phyloP scores from a whole-genome alignment of 2,888 invertebrate species.

The Tenthredo amoena region DNA sequence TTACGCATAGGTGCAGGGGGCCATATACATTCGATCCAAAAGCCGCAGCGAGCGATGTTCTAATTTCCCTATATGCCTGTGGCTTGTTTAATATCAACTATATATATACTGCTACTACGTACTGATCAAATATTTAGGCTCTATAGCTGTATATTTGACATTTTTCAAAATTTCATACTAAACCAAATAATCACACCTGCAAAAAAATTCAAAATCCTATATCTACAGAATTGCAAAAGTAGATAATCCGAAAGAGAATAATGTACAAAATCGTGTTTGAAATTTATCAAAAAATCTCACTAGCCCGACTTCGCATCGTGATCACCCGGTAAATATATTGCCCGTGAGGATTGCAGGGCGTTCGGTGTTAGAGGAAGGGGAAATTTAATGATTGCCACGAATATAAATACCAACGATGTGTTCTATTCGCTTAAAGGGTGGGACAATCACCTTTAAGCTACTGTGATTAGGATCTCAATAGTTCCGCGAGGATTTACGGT shows the following conservation, averaged over 20 bases:
- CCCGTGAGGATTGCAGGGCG: not conserved
- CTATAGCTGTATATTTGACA: not conserved
- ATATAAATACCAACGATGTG: constrained; percentile 55
- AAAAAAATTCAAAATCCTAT: not conserved
- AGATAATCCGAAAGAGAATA: not conserved
- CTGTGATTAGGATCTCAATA: constrained; percentile 56
- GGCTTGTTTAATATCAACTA: constrained; percentile 24
- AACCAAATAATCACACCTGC: not conserved
- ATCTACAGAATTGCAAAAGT: not conserved
- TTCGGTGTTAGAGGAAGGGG: not conserved
- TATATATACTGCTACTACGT: not conserved
- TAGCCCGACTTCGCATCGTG: not conserved
- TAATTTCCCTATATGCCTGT: not conserved
- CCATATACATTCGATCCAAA: not conserved
- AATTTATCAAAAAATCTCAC: not conserved
- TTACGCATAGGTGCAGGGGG: not conserved
- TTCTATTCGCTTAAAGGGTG: constrained; percentile 51
- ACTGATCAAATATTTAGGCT: constrained; percentile 8
- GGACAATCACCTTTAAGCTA: constrained; percentile 25
- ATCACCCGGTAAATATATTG: constrained; percentile 1
- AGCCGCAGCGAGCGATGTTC: constrained; percentile 6
- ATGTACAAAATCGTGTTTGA: not conserved
- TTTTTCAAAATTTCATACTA: constrained; percentile 2
- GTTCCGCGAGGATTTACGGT: constrained; percentile 48
- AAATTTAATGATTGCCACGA: constrained; percentile 1